Conservation (phyloP, 2,888 invertebrate genomes). For the Iselma pallidipennis region DNA sequence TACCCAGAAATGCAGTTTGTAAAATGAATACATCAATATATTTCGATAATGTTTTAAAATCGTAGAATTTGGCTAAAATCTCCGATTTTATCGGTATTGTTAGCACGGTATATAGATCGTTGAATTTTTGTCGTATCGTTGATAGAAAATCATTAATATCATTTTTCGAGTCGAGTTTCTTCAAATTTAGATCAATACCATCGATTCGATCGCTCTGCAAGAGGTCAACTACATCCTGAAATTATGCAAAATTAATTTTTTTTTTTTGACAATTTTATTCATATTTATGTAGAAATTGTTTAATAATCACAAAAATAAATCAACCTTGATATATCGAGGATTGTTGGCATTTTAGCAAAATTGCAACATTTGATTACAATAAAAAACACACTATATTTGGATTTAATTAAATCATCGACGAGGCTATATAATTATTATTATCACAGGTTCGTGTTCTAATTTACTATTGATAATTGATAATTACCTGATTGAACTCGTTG, state of each 20-base stretch:
- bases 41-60: constrained; percentile 67
- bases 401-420: neutral
- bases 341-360: neutral
- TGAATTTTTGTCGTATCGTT: constrained; percentile 56
- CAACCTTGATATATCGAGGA: neutral
- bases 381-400: neutral
- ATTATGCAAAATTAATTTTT: constrained; percentile 37
- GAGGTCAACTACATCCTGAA: constrained; percentile 56
- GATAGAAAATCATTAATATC: constrained; percentile 60
- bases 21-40: constrained; percentile 69
- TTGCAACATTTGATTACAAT: neutral
- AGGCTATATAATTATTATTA: neutral
- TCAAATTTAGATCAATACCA: constrained; percentile 50
- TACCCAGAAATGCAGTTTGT: constrained; percentile 68
- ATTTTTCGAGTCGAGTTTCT: constrained; percentile 47
- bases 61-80: constrained; percentile 71
- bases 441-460: neutral
- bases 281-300: too few relatives aligned
- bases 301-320: neutral
- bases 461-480: neutral
- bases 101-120: constrained; percentile 62
- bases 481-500: constrained; percentile 64
- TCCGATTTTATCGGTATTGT: constrained; percentile 69
- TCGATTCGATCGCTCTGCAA: constrained; percentile 49
- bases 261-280: neutral